These are phyloP conservation scores for Drosophila engyochracea DNA, from an alignment of 2,888 invertebrate species.

Conservation along the genomic window DNA sequence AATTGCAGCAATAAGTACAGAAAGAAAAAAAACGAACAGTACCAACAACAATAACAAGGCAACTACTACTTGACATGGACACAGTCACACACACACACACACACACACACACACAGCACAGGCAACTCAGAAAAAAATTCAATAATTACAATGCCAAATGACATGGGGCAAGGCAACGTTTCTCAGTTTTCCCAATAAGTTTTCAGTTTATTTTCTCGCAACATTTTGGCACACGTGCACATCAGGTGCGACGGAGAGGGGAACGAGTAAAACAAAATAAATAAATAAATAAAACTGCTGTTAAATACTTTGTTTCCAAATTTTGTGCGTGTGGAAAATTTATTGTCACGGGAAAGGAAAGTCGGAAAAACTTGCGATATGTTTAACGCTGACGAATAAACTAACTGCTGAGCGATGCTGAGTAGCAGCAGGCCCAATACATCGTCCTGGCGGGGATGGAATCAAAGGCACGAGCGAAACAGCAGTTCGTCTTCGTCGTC, in stretches of 20 bases:
- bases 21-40: neutral
- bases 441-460: slow-evolving; percentile 41
- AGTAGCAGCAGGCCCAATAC: slow-evolving; percentile 23
- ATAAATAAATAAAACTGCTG: neutral
- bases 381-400: slow-evolving; percentile 63
- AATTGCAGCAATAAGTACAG: slow-evolving; percentile 18
- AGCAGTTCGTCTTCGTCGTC: slow-evolving; percentile 22
- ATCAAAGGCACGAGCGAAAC: slow-evolving; percentile 17
- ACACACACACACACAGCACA: neutral
- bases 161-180: slow-evolving; percentile 19
- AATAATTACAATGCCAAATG: slow-evolving; percentile 68
- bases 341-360: slow-evolving; percentile 53
- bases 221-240: slow-evolving; percentile 7
- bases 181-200: neutral
- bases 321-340: slow-evolving; percentile 47
- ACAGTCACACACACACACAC: slow-evolving; percentile 4
- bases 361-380: slow-evolving; percentile 57
- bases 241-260: neutral
- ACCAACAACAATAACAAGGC: slow-evolving; percentile 19
- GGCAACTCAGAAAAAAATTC: slow-evolving; percentile 48
- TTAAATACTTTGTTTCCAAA: slow-evolving; percentile 10
- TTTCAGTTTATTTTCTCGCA: slow-evolving; percentile 1
- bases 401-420: slow-evolving; percentile 63
- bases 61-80: slow-evolving; percentile 4
- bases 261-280: neutral